phyloP scores from a whole-genome alignment of 1,140 invertebrate genomes.

The Tetranychus urticae region DNA sequence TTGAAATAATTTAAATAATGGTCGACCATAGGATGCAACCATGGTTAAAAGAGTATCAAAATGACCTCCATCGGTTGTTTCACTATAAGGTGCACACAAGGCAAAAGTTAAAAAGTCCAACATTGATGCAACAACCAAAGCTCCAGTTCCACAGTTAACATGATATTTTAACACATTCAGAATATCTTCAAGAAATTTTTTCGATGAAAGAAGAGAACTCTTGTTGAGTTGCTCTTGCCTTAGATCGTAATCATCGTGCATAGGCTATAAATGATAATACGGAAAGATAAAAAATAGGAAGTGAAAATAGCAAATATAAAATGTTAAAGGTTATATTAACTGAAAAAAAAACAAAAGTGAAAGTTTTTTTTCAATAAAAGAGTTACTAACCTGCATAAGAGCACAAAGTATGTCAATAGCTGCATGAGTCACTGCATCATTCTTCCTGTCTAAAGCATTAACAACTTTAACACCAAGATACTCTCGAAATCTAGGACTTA shows the following conservation, averaged over 20 bases:
- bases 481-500: slow-evolving; percentile 70
- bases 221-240: slow-evolving; percentile 95
- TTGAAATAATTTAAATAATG: slow-evolving; percentile 81
- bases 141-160: slow-evolving; percentile 45
- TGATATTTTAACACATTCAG: slow-evolving; percentile 86
- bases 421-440: slow-evolving; percentile 74
- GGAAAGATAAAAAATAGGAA: slow-evolving; percentile 3
- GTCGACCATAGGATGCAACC: slow-evolving; percentile 68
- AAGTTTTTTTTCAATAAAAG: not conserved
- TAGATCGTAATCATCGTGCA: slow-evolving; percentile 83
- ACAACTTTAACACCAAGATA: slow-evolving; percentile 75
- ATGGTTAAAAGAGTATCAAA: slow-evolving; percentile 85
- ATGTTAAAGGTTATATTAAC: slow-evolving; percentile 1
- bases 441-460: slow-evolving; percentile 60
- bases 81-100: slow-evolving; percentile 91
- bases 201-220: slow-evolving; percentile 70
- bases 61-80: slow-evolving; percentile 90
- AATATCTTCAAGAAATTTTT: slow-evolving; percentile 72
- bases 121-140: slow-evolving; percentile 53
- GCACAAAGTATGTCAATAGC: slow-evolving; percentile 91
- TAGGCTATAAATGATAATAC: slow-evolving; percentile 32
- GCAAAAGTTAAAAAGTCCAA: slow-evolving; percentile 97
- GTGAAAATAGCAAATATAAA: not conserved
- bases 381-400: slow-evolving; percentile 50
- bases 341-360: not conserved